Base-by-base conservation (phyloP, 1,140 invertebrate genomes). In the Chironomus tepperi region DNA sequence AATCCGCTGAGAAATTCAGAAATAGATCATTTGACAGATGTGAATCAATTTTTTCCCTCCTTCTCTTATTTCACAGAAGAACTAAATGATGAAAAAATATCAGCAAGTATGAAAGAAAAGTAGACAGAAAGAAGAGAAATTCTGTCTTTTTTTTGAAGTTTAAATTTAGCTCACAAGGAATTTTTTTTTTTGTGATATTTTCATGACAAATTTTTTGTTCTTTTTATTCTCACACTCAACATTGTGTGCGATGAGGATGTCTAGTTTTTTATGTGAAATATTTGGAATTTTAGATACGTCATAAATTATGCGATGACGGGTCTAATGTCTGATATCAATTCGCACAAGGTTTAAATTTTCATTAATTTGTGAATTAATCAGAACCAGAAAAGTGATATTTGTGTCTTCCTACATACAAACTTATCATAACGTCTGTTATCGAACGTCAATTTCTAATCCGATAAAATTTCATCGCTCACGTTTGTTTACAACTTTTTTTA, bases 11-110 rank as follows among this genome's bases (percentile, higher is more conserved):
- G 24, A 34, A 34, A 34, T 57, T 57, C 47, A 57, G 47, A 57
- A 57, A 57, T 57, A 57, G 47, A 57, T 57, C 47, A 57, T 57
- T 57, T 57, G 47, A 57, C 47, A 57, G 47, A 57, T 57, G 47
- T 57, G 47, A 57, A 57, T 57, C 47, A 57, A 57, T 57, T 57
- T 57, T 47, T 57, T 57, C 8, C 9, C 12, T 57, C n/a, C n/a
- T 57, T 57, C 47, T 57, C 12, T n/a, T 57, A 57, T 57, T 57
- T 57, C 47, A 57, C 47, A 57, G 47, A 57, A 8, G 15, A 57
- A 57, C 47, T n/a, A 57, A 34, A n/a, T 57, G n/a, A n/a, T n/a
- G n/a, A n/a, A n/a, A n/a, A n/a, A n/a, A n/a, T n/a, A n/a, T 57
- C n/a, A 57, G 47, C 12, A 57, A 57, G 47, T 15, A 15, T n/a